Base-by-base conservation (phyloP, 1,140 invertebrate genomes). In the Ips nitidus region DNA sequence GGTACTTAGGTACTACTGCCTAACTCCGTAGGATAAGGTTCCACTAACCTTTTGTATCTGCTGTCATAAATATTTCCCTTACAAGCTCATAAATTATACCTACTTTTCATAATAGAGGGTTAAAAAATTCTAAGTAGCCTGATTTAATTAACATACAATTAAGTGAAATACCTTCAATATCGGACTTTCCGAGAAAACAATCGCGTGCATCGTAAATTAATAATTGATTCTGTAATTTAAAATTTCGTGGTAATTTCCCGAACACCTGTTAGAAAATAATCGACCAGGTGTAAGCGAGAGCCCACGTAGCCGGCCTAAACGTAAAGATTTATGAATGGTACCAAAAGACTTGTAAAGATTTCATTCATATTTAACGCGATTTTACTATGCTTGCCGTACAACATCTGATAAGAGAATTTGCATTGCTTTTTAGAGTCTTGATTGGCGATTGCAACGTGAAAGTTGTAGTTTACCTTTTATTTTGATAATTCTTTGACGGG, bases 311-410 rank as follows among this genome's bases (percentile, higher is more conserved):
- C 59, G 61, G 56, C 67, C 68, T 61, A 71, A 64, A 61, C 53
- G 63, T 69, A 72, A 63, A 69, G 70, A 72, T 73, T 74, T 74
- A 74, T 74, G 71, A 74, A 74, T 74, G 73, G 69, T 71, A 61
- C 50, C 40, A 64, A 58, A 39, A n/a, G 68, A 66, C 66, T 72
- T 71, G 65, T 72, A 73, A 74, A 71, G 66, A 66, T 73, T 74
- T 74, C 73, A 74, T 74, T 74, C 73, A 74, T 74, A 73, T 71
- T 70, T 70, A 57, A 43, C 66, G 60, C 61, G 66, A 69, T 61
- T 72, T 72, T 72, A 69, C 66, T 72, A 64, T 69, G 66, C 66
- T 72, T 55, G 55, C 66, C 64, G 61, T 72, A 69, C 55, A 65
- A 69, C 61, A 69, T 63, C 61, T 69, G 66, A 69, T 69, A 72